Base-by-base conservation (phyloP, 23 tunicate species). In the Oikopleura vanhoeffeni region DNA sequence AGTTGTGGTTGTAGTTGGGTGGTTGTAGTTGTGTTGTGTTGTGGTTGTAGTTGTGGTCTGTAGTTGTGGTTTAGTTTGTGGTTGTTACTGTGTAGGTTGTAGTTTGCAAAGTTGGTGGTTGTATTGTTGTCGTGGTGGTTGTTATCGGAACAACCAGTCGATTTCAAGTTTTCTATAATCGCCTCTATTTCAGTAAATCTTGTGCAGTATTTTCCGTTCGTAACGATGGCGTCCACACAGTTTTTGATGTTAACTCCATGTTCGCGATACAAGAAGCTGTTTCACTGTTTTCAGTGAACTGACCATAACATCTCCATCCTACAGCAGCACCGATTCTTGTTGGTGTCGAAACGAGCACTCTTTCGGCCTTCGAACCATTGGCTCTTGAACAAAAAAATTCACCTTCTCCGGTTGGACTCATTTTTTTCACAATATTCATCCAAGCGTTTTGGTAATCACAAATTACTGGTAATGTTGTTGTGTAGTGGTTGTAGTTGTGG, bases 401-500 rank as follows among this genome's bases (percentile, higher is more conserved):
- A 71, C 38, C 35, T 71, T 2, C 79, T 18, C 35, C 79, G 27
- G 79, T 18, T 18, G 34, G 38, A 71, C 79, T 71, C 79, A 71
- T 71, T 71, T 71, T n/a, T 33, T 2, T 33, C 79, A 30, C 79
- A 71, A 71, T 71, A 71, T 2, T 18, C 79, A 38, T 71, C 79
- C 34, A 71, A 2, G 4, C 35, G 34, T 30, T 18, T 71, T 71
- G 79, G 32, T 49, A 49, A 24, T 49, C 64, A 24, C 64, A 49
- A 49, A 49, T 8, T 8, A 49, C 24, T 49, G 64, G 13, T 49
- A 8, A 13, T 13, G 64, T 49, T 49, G 64, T 49, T n/a, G n/a
- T 13, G 79, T 71, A 71, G 79, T 71, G 27, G 79, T 71, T 30
- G 79, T 13, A 13, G 79, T 71, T 30, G 79, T 71, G 27, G 79